Conservation (phyloP, 35 echinoderm and acorn worm genomes). For the Ophioderma brevispina region DNA sequence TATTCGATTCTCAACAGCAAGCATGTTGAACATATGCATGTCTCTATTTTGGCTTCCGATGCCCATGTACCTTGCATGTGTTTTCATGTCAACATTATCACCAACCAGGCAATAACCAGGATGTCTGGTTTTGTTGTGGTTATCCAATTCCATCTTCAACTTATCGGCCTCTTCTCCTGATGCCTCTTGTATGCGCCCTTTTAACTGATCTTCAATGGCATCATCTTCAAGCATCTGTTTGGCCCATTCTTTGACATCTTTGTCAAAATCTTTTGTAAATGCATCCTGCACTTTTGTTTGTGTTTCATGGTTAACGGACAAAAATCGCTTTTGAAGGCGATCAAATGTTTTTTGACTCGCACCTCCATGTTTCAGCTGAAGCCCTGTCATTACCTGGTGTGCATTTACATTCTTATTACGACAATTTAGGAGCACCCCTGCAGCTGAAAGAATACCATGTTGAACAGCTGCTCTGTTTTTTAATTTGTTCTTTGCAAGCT, state of each 20-base stretch:
- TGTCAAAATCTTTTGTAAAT: neutral
- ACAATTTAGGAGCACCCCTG: neutral
- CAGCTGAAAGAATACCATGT: neutral
- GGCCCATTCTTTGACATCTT: neutral
- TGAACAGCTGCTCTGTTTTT: neutral
- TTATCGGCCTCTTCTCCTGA: neutral
- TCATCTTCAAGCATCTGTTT: neutral
- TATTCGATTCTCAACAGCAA: too few species aligned
- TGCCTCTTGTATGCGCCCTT: neutral
- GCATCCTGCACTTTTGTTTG: neutral
- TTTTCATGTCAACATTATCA: slow-evolving; percentile 22
- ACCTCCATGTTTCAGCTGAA: neutral
- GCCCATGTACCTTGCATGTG: slow-evolving; percentile 9
- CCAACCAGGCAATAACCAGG: neutral
- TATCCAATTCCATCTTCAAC: neutral
- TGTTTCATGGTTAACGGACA: neutral
- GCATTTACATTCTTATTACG: neutral
- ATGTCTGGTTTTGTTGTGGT: neutral
- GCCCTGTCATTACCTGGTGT: neutral
- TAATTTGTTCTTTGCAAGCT: neutral
- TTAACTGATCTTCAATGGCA: neutral
- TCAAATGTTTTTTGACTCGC: neutral
- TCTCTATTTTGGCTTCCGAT: neutral
- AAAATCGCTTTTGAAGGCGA: neutral
- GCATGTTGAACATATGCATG: slow-evolving; percentile 34